phyloP scores from a whole-genome alignment of 2,888 invertebrate genomes.

The Dicyrtomina minuta region DNA sequence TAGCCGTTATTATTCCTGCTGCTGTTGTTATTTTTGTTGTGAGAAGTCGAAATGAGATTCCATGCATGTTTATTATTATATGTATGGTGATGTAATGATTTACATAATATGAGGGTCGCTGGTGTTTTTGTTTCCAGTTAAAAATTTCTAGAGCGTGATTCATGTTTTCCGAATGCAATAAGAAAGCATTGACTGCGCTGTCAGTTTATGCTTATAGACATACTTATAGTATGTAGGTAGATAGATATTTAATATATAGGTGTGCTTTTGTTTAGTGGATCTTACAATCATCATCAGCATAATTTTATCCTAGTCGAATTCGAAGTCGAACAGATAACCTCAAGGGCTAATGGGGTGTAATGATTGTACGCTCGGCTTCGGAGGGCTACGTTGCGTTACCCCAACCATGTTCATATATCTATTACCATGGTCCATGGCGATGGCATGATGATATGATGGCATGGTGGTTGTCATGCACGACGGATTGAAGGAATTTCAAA shows the following conservation, averaged over 20 bases:
- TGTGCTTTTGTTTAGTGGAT: background rate
- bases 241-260: no score
- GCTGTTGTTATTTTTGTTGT: background rate
- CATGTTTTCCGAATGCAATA: no score
- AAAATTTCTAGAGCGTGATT: conserved; percentile 18
- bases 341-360: conserved; percentile 30
- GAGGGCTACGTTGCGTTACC: no score
- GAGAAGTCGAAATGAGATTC: background rate
- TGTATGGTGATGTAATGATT: background rate
- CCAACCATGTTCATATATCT: background rate
- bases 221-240: no score
- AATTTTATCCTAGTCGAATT: no score
- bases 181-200: no score
- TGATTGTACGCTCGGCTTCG: conserved; percentile 16
- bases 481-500: conserved; percentile 4
- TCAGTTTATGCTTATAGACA: no score
- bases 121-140: conserved; percentile 4
- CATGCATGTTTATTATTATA: conserved; percentile 3
- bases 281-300: conserved; percentile 13
- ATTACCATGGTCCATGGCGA: background rate
- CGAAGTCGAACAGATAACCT: conserved; percentile 8
- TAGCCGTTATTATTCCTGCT: background rate
- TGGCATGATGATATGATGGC: no score
- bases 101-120: conserved; percentile 23
- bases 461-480: background rate